phyloP scores from a whole-genome alignment of 2,113 vertebrate genomes.

The human (Homo sapiens) region GRCh38 chr9:14030001-14030500 shows the following conservation, averaged over 20 bases:
- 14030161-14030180: conserved; percentile 51
- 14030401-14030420: conserved; percentile 89
- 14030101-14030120: conserved; percentile 68
- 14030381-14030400: conserved; percentile 84
- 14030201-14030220: background rate
- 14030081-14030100: conserved; percentile 58
- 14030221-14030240: background rate
- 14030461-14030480: conserved; percentile 95
- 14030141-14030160: conserved; percentile 63
- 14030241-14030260: background rate
- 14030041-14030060: conserved; percentile 68
- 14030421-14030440: conserved; percentile 87
- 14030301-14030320: conserved; percentile 1
- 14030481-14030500: conserved; percentile 92
- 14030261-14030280: background rate
- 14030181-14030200: conserved; percentile 35
- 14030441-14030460: conserved; percentile 91
- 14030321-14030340: conserved; percentile 71
- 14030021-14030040: conserved; percentile 68
- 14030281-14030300: background rate
- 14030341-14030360: conserved; percentile 80
- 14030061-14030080: conserved; percentile 60
- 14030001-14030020: conserved; percentile 54
- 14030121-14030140: conserved; percentile 70
- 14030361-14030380: conserved; percentile 81